These are phyloP conservation scores for Hipparchia sbordonii DNA, from an alignment of 2,888 invertebrate genomes.

Conservation along the genomic window DNA sequence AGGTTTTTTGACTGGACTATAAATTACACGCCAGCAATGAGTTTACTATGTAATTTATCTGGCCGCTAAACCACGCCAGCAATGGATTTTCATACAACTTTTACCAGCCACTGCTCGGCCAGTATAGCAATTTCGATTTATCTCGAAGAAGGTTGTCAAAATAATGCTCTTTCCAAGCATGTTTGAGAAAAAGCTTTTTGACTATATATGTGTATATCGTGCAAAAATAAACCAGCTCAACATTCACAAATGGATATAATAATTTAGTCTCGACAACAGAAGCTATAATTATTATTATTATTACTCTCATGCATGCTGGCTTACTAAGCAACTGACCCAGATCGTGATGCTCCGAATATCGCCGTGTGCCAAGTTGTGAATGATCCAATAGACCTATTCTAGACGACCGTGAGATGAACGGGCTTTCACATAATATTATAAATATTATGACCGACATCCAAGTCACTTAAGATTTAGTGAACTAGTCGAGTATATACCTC, in stretches of 20 bases:
- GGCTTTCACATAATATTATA: background rate
- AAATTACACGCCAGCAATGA: too few relatives aligned
- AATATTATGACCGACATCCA: background rate
- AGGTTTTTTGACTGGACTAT: too few relatives aligned
- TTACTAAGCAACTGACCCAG: slow-evolving; percentile 77
- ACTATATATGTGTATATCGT: too few relatives aligned
- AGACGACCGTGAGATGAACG: slow-evolving; percentile 20
- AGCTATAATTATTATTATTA: background rate
- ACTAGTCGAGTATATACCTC: background rate
- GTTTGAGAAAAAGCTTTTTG: too few relatives aligned
- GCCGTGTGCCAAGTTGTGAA: slow-evolving; percentile 50
- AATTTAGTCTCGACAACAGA: background rate
- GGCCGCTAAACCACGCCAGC: too few relatives aligned
- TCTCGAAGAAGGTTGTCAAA: too few relatives aligned
- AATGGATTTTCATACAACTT: too few relatives aligned
- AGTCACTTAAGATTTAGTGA: background rate
- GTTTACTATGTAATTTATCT: too few relatives aligned
- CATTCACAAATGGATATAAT: background rate
- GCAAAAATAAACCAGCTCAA: background rate
- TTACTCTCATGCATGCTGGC: slow-evolving; percentile 45
- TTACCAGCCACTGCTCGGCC: too few relatives aligned
- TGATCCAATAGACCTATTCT: slow-evolving; percentile 31
- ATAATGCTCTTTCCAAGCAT: too few relatives aligned
- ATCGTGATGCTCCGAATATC: slow-evolving; percentile 72
- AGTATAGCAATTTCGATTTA: too few relatives aligned